phyloP scores from a whole-genome alignment of 1,140 invertebrate genomes.

The Chionoecetes opilio region DNA sequence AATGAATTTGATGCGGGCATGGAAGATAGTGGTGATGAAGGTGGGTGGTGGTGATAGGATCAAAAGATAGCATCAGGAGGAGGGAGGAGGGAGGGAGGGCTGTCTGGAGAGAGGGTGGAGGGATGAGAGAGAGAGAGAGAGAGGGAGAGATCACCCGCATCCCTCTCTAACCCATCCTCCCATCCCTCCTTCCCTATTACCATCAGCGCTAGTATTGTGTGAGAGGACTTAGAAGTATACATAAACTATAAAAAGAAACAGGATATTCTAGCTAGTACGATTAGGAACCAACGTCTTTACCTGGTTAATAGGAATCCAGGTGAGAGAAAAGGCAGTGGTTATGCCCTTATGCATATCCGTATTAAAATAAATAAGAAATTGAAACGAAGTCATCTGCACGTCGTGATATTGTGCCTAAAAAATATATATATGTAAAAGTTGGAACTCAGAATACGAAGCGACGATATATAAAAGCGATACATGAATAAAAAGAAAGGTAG shows the following conservation, averaged over 20 bases:
- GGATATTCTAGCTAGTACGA: background rate
- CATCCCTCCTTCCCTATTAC: background rate
- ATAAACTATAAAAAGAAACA: background rate
- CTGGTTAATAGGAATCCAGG: background rate
- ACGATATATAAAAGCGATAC: background rate
- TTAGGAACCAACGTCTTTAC: background rate
- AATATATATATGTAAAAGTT: background rate
- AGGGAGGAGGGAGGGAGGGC: background rate
- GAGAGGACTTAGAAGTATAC: background rate
- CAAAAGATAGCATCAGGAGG: conserved; percentile 1
- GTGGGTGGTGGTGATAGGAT: background rate
- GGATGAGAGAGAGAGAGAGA: background rate
- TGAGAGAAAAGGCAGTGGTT: background rate
- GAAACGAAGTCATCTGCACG: background rate
- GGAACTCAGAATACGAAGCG: background rate
- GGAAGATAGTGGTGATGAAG: conserved; percentile 20
- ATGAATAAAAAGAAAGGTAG: background rate
- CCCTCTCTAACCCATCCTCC: background rate
- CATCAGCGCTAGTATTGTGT: background rate
- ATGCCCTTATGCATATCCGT: background rate
- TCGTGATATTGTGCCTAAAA: background rate
- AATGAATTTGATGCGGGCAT: conserved; percentile 59
- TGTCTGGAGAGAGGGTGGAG: background rate
- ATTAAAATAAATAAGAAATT: background rate
- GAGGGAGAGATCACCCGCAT: conserved; percentile 16